phyloP scores from a whole-genome alignment of 2,797 vertebrate genomes.

The Hypotaenidia okinawae region DNA sequence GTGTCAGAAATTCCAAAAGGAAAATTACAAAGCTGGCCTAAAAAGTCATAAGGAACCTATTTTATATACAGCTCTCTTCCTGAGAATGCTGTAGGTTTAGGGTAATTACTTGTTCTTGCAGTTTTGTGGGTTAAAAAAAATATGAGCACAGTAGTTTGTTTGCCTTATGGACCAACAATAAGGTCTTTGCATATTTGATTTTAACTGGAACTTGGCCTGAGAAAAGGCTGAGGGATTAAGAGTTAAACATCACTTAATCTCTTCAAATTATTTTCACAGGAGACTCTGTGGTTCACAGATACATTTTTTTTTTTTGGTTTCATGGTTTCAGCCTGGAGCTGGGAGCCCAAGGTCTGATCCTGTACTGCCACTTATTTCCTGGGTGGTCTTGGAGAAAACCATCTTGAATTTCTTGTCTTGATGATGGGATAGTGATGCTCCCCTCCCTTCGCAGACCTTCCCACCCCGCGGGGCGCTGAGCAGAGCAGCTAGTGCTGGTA shows the following conservation, averaged over 20 bases:
- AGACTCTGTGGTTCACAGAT: background rate
- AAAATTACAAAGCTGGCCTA: constrained; percentile 20
- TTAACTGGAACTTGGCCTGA: constrained; percentile 10
- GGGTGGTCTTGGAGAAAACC: constrained; percentile 29
- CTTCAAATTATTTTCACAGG: constrained; percentile 17
- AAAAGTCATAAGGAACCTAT: constrained; percentile 51
- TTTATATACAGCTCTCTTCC: constrained; percentile 16
- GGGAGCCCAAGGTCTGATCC: background rate
- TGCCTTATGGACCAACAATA: background rate
- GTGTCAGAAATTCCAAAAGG: constrained; percentile 44
- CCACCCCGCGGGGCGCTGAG: rapidly evolving
- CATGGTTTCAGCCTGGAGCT: background rate
- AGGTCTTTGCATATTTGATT: constrained; percentile 12
- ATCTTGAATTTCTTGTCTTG: background rate
- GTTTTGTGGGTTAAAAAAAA: constrained; percentile 43
- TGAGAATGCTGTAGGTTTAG: constrained; percentile 27
- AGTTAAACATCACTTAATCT: constrained; percentile 21
- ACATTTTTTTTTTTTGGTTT: background rate
- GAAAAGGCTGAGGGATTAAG: constrained; percentile 28
- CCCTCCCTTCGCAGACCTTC: background rate
- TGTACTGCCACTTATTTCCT: background rate
- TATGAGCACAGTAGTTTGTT: background rate
- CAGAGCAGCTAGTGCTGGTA: background rate
- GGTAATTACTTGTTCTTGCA: constrained; percentile 41
- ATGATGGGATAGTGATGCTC: background rate